These are phyloP conservation scores for Holocentrus rufus DNA, from an alignment of 2,797 vertebrate genomes.

Conservation along the genomic window DNA sequence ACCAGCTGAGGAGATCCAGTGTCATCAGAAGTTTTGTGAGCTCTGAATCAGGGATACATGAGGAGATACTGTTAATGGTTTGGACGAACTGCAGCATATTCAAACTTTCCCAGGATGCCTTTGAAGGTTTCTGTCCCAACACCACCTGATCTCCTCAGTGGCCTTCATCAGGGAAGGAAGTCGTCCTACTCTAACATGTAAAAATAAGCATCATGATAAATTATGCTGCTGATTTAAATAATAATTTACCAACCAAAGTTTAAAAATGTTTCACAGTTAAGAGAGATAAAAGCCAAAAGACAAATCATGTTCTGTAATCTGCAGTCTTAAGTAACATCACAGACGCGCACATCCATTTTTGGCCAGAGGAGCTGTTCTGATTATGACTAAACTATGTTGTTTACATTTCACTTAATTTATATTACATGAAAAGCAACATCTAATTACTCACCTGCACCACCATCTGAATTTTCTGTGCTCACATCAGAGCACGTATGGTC, in stretches of 20 bases:
- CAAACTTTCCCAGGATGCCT: conserved; percentile 8
- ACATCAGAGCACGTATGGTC: too few species aligned
- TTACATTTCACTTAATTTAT: conserved; percentile 34
- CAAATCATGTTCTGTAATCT: conserved; percentile 26
- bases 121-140: conserved; percentile 9
- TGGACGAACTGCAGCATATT: conserved; percentile 12
- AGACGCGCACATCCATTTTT: conserved; percentile 8
- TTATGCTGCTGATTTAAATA: too few species aligned
- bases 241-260: too few species aligned
- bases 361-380: conserved; percentile 20
- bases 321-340: conserved; percentile 16
- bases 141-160: too few species aligned
- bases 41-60: background rate
- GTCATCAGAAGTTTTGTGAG: background rate
- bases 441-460: conserved; percentile 37
- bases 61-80: conserved; percentile 4
- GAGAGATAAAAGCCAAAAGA: background rate
- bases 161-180: too few species aligned
- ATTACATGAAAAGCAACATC: too few species aligned
- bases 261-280: background rate
- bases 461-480: too few species aligned
- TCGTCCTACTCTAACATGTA: too few species aligned
- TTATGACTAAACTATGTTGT: conserved; percentile 35
- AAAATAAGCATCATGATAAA: too few species aligned
- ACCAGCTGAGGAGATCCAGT: too few species aligned